These are phyloP conservation scores for Holacanthus passer DNA, from an alignment of 2,113 vertebrate genomes.

Conservation along the genomic window DNA sequence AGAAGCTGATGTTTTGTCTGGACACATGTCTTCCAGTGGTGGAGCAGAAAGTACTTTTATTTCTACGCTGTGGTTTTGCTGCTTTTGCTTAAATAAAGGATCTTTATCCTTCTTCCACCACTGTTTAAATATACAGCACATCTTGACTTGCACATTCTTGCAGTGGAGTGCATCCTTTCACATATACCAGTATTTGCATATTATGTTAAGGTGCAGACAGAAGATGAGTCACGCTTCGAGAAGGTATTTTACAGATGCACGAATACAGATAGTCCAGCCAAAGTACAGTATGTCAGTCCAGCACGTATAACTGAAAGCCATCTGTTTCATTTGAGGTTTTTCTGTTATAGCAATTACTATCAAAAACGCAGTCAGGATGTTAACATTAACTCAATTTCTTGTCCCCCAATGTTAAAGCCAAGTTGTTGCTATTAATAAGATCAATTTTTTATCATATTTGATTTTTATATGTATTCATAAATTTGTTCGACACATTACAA, in stretches of 20 bases:
- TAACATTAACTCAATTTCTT: too few relatives aligned
- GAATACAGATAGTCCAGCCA: background rate
- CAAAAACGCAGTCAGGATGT: too few relatives aligned
- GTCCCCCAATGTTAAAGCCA: too few relatives aligned
- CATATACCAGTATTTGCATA: slow-evolving; percentile 55
- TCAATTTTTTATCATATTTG: too few relatives aligned
- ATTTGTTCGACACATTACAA: background rate
- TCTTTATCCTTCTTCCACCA: background rate
- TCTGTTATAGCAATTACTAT: too few relatives aligned
- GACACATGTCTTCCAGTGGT: background rate
- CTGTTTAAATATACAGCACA: background rate
- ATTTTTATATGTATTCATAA: background rate
- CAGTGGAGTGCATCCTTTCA: background rate
- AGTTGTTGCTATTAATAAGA: too few relatives aligned
- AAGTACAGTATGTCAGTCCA: background rate
- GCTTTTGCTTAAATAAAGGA: background rate
- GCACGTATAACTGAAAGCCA: background rate
- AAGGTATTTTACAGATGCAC: background rate
- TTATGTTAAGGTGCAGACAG: background rate
- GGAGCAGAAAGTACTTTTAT: background rate
- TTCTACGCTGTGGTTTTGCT: too few relatives aligned
- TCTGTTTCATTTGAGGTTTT: background rate
- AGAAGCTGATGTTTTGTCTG: background rate
- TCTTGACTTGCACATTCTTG: slow-evolving; percentile 13
- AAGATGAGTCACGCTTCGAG: slow-evolving; percentile 18